Conservation (phyloP, 2,888 invertebrate species). For the Hemicrepidius hirtus region DNA sequence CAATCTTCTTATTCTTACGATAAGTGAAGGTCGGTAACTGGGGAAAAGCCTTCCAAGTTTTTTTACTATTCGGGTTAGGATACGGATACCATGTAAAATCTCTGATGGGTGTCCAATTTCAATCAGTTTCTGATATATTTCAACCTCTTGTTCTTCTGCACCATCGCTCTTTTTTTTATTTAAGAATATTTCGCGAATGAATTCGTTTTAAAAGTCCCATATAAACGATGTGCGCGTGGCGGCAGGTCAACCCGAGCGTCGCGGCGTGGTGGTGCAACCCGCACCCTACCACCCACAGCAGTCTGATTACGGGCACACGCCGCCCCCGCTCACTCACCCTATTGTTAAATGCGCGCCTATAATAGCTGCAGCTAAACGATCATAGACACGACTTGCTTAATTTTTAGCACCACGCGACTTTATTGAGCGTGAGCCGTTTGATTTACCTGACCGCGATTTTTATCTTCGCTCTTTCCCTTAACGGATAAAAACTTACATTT, state of each 20-base stretch:
- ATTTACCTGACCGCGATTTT: constrained; percentile 26
- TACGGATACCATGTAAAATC: no score
- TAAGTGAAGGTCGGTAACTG: no score
- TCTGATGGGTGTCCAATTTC: no score
- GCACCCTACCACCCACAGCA: constrained; percentile 59
- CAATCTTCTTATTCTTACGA: no score
- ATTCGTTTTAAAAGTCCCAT: constrained; percentile 37
- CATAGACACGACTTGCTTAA: constrained; percentile 51
- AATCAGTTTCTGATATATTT: no score
- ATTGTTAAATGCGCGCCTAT: constrained; percentile 54
- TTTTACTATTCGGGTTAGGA: no score
- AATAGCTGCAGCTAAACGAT: constrained; percentile 53
- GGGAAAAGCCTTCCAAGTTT: no score
- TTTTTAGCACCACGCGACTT: constrained; percentile 47
- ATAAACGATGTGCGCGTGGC: constrained; percentile 65
- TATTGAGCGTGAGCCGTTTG: constrained; percentile 47
- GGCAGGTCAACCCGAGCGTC: constrained; percentile 71
- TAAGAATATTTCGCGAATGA: no score
- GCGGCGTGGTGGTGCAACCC: constrained; percentile 65
- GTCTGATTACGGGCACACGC: constrained; percentile 66
- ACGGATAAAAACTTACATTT: background rate
- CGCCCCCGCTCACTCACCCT: constrained; percentile 57
- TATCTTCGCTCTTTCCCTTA: constrained; percentile 3
- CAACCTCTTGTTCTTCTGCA: no score
- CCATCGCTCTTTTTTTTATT: no score